phyloP scores from a whole-genome alignment of 2,113 vertebrate species.

The Camelus dromedarius region DNA sequence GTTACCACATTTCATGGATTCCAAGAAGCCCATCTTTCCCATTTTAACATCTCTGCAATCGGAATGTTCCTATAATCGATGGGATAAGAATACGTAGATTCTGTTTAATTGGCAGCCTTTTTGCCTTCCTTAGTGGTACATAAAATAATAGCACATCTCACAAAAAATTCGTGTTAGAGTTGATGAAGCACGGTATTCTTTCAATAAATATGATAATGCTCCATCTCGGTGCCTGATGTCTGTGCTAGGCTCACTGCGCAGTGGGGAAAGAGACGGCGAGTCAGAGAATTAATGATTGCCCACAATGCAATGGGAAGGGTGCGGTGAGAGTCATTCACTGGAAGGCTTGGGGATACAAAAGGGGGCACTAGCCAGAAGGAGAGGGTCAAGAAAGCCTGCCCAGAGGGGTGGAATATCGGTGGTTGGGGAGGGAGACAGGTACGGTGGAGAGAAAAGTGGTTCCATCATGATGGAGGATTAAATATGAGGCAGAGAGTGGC shows the following conservation, averaged over 20 bases:
- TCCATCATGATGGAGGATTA: neutral
- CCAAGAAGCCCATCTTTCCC: neutral
- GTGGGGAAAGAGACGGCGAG: neutral
- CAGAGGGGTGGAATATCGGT: neutral
- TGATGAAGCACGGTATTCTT: neutral
- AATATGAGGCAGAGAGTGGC: neutral
- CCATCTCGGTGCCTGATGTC: neutral
- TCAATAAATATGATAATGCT: neutral
- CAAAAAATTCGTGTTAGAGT: neutral
- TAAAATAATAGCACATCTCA: neutral
- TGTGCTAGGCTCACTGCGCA: neutral
- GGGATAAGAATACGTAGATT: neutral
- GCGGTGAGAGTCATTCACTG: neutral
- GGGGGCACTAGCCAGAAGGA: neutral
- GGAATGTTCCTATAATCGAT: neutral
- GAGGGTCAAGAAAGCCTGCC: neutral
- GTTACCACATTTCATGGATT: neutral
- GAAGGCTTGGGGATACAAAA: neutral
- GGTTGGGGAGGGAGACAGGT: neutral
- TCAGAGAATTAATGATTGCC: neutral
- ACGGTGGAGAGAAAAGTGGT: neutral
- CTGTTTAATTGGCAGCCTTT: neutral
- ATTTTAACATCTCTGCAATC: neutral
- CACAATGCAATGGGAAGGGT: neutral
- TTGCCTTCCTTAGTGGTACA: neutral